Base-by-base conservation (phyloP, 2,797 vertebrate genomes). In the Neostethus bicornis region DNA sequence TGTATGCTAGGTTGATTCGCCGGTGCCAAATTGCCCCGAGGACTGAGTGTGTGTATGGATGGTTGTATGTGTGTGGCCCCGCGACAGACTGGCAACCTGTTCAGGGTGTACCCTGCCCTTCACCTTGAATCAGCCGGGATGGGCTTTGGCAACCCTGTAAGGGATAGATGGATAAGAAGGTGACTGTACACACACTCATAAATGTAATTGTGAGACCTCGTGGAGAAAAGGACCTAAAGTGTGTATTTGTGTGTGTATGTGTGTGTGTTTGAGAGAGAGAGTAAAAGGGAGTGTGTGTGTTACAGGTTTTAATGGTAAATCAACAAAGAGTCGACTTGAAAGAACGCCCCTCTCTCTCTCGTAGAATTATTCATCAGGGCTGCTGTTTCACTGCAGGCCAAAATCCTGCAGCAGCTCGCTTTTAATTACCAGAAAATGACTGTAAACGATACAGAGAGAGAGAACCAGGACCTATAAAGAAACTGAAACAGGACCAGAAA, bases 361-460 rank as follows among this genome's bases (percentile, higher is more conserved):
- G 87, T 80, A 85, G 86, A 90, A 91, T 90, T 86, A 92, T 91
- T 90, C 87, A 90, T 90, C 87, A 87, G 84, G 66, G 60, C 76
- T 81, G 75, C 76, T 81, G 83, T 87, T 84, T 86, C 88, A 88
- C 90, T 90, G 90, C 87, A 55, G 89, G 90, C 88, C 46, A 86
- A 89, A 87, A 81, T 85, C 89, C 87, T 88, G 87, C 85, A 89
- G 90, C 88, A 81, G 79, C 68, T 75, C 84, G 89, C 83, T 88
- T 90, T 92, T 92, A 91, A 92, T 91, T 92, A 85, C 85, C 85
- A 90, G 86, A 90, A 92, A 91, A 90, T 90, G 80, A 87, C 75
- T 85, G 87, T 90, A 89, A 91, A 89, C 88, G 78, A 90, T 85
- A 89, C 77, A 66, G 81, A 83, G 75, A 71, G 79, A 31, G 63